Base-by-base conservation (phyloP, 2,113 vertebrate genomes). In the Sarotherodon lohbergeri region DNA sequence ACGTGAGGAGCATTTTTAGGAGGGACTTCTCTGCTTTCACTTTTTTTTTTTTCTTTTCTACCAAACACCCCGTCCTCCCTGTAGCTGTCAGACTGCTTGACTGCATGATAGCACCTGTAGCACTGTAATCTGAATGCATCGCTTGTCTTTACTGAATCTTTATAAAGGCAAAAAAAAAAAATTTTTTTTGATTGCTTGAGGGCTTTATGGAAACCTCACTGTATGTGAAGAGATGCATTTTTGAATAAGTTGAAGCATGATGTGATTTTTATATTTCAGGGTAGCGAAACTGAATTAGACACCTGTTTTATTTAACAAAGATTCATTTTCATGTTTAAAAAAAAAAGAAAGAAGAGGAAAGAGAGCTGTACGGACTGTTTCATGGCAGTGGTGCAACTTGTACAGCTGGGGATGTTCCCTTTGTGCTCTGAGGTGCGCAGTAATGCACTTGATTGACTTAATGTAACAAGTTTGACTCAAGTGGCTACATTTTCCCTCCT, bases 371-470 rank as follows among this genome's bases (percentile, higher is more conserved):
- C 24, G 12, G 80, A 73, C 29, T 27, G 52, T 61, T 46, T 50
- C 9, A 3, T 52, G 29, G 61, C 66, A 68, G 54, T 39, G 14
- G 32, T 83, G 82, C 76, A 79, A 57, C 48, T 76, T 54, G 19
- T 73, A 2, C 57, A 85, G 83, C 52, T 41, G 41, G 10, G 57
- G 27, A 80, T 29, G 32, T 55, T 50, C 78, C 50, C 76, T 82
- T 34, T 73, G 86, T 86, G n/a, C 85, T 46, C 79, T 43, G 17
- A 89, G 89, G 66, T 86, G 92, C 84, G 79, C 78, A 71, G 76
- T 89, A 88, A 90, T 93, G 82, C 54, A 41, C 81, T 39, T 87
- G 88, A 94, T 93, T 86, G 89, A 86, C 90, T 89, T 84, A 90
- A 92, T 82, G 84, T 79, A 83, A 90, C 82, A 87, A 71, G 85